Base-by-base conservation (phyloP, 2,113 vertebrate species). In the Poicephalus gulielmi region DNA sequence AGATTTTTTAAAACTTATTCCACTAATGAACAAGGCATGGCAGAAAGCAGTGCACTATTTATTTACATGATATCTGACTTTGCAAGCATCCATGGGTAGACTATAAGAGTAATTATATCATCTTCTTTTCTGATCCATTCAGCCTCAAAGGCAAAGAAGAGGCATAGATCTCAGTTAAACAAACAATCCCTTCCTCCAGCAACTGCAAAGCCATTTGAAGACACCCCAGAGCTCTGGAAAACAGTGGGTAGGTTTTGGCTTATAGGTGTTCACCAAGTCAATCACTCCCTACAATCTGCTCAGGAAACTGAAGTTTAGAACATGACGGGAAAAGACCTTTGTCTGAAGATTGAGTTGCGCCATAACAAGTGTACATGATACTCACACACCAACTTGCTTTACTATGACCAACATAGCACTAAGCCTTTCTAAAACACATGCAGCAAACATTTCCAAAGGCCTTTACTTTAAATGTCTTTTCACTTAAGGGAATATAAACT, bases 291-390 rank as follows among this genome's bases (percentile, higher is more conserved):
- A 39, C 0, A 0, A 57, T 50, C 30, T 27, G 25, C 63, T 68
- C 18, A 5, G 17, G 49, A 73, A 85, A 53, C 6, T 23, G 33
- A 30, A 52, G 19, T 31, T 33, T 41, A 77, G 88, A 91, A 62
- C 20, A 27, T 7, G 8, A 37, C 37, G 9, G 35, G 6, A 37
- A 64, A 59, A 46, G 9, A 43, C 18, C 18, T 63, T 1, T 13
- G 33, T 41, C 13, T 4, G 13, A 53, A 69, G 66, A 9, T 25
- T 15, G 25, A 37, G 27, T 0, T 24, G 13, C 19, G 7, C n/a
- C 49, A 24, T 10, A 59, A 50, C 27, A 75, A 35, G 9, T 0
- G 2, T 5, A 6, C 8, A 18, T 0, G 2, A 13, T 11, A 11
- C 39, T 47, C 30, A 3, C 1, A 2, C 6, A 2, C 20, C 31